Conservation (phyloP, 1,140 invertebrate genomes). For the Ylistrum balloti region DNA sequence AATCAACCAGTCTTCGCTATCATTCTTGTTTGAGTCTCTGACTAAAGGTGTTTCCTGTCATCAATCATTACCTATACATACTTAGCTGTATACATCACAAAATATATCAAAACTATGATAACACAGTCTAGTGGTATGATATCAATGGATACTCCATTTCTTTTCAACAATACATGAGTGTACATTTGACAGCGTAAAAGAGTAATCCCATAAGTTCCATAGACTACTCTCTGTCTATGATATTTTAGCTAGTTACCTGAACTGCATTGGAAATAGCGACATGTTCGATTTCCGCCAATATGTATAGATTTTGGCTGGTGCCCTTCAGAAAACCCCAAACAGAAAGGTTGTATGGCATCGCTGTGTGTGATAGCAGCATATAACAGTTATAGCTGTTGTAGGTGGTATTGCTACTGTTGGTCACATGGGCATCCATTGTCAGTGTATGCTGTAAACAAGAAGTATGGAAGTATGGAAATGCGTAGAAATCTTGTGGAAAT, state of each 20-base stretch:
- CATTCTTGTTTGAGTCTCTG: neutral
- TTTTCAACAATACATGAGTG: too few species aligned
- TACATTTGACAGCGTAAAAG: too few species aligned
- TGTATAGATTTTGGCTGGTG: neutral
- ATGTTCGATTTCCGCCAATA: neutral
- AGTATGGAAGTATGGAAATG: neutral
- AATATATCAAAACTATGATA: too few species aligned
- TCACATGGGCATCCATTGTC: neutral
- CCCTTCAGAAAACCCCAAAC: neutral
- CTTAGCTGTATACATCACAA: too few species aligned
- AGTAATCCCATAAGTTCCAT: too few species aligned
- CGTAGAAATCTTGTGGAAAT: too few species aligned
- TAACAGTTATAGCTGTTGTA: neutral
- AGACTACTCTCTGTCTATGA: too few species aligned
- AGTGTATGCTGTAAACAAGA: neutral
- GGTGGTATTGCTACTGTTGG: neutral
- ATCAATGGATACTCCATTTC: too few species aligned
- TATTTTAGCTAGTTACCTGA: too few species aligned
- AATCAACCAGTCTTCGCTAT: neutral
- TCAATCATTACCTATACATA: neutral
- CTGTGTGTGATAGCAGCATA: neutral
- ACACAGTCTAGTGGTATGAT: too few species aligned
- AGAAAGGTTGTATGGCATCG: neutral
- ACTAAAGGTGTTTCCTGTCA: neutral
- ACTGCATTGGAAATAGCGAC: neutral